Percentiles rank a stretch among this genome's conserved stretches.
Evolutionary conservation across 1,140 invertebrate genomes (phyloP).

Genomic region (Drosophila repletoides): DNA sequence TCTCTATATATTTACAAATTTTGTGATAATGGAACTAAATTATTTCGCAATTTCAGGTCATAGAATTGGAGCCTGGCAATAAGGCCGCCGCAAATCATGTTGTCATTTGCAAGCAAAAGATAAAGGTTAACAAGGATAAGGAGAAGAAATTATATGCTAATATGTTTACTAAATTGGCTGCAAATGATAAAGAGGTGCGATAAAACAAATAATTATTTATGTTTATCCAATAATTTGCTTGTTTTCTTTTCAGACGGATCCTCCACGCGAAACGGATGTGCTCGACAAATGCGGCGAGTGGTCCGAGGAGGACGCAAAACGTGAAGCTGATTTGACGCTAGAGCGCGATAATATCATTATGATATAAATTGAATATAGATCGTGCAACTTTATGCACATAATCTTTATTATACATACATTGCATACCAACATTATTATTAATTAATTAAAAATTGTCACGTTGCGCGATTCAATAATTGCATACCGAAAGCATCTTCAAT

Average conservation of each 20-base stretch:
- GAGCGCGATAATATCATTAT: slow-evolving; percentile 81
- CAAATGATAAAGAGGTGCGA: slow-evolving; percentile 89
- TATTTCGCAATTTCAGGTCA: slow-evolving; percentile 42
- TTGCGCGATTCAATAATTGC: slow-evolving; percentile 30
- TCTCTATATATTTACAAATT: no score
- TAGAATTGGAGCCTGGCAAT: slow-evolving; percentile 86
- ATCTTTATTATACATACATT: slow-evolving; percentile 10
- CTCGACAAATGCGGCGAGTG: slow-evolving; percentile 87
- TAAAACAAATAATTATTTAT: neutral
- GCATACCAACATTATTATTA: slow-evolving; percentile 22
- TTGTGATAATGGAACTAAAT: no score
- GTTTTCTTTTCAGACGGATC: slow-evolving; percentile 78
- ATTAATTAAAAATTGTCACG: neutral
- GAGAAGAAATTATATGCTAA: slow-evolving; percentile 96
- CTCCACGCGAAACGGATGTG: slow-evolving; percentile 83
- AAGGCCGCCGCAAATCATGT: slow-evolving; percentile 92
- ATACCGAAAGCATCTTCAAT: slow-evolving; percentile 26
- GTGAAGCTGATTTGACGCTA: slow-evolving; percentile 73
- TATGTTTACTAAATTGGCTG: slow-evolving; percentile 96
- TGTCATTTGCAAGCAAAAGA: slow-evolving; percentile 87
- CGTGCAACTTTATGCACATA: neutral
- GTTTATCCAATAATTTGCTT: no score
- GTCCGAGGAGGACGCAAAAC: slow-evolving; percentile 85
- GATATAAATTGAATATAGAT: slow-evolving; percentile 50
- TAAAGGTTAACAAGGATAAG: slow-evolving; percentile 89